Base-by-base conservation (phyloP, 2,888 invertebrate species). In the Lordiphosa andalusiaca region DNA sequence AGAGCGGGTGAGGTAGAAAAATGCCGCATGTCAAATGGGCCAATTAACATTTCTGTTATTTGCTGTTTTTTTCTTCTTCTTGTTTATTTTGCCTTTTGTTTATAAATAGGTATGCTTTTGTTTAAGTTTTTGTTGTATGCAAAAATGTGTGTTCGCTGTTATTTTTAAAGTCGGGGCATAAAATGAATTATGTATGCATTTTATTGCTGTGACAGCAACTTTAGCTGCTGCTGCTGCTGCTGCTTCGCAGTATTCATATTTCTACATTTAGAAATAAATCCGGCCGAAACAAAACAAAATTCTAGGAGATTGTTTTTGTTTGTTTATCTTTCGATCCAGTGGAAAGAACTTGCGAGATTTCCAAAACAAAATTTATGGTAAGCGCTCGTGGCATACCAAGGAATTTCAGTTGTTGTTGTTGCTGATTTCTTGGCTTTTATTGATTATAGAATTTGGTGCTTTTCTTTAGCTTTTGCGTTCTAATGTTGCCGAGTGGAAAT, bases 21-120 rank as follows among this genome's bases (percentile, higher is more conserved):
- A 80, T 78, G 80, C 84, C 83, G 80, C 84, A 78, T 78, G 85
- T 80, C 80, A 80, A 80, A 82, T 80, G 83, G 80, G 84, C 85
- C 84, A 80, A 80, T 80, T 80, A 80, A 84, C 84, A 84, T 80
- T 80, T 80, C 71, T 82, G 80, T 78, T 77, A 83, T 77, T 76
- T 70, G 65, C 61, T 54, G 69, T 57, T 72, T 71, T 78, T 75
- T 59, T 62, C 66, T 75, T 58, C 40, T 36, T 48, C 23, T 30
- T 30, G 12, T 38, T 41, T 48, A 36, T 59, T 47, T 49, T 49
- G 57, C 53, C 71, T 82, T 74, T 78, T 84, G 72, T 84, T 84
- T 78, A 84, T 77, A 84, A 78, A 78, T 82, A 78, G 71, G 77
- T 71, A 71, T 71, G 62, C 61, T 76, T 73, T 77, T 80, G 84